These are phyloP conservation scores for Rhabdomys dilectus DNA, from an alignment of 2,113 vertebrate genomes.

Conservation along the genomic window DNA sequence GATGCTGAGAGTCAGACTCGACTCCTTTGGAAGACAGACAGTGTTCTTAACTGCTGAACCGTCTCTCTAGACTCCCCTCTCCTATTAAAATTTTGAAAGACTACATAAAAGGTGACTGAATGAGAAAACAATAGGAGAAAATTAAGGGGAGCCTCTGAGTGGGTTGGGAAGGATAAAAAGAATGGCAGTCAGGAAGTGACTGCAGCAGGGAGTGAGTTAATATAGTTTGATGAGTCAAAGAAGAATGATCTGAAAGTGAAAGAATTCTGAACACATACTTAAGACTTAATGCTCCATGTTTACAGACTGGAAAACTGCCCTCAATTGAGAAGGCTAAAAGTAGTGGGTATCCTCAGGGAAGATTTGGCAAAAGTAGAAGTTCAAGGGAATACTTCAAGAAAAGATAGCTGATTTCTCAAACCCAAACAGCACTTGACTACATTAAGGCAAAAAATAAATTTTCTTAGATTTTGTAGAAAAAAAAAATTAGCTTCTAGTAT, in stretches of 20 bases:
- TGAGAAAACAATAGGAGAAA: background rate
- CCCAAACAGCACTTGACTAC: background rate
- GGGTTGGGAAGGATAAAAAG: background rate
- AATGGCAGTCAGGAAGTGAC: background rate
- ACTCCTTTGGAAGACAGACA: background rate
- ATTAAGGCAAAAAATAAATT: background rate
- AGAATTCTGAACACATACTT: background rate
- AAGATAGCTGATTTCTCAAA: background rate
- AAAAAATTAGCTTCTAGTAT: background rate
- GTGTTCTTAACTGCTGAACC: background rate
- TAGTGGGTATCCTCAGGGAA: background rate
- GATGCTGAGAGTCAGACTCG: too few species aligned
- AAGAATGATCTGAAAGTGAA: background rate
- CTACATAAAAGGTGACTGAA: background rate
- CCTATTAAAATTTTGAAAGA: background rate
- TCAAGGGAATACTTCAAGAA: background rate
- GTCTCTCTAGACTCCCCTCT: background rate
- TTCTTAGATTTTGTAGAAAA: background rate
- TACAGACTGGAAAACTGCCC: background rate
- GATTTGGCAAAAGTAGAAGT: background rate
- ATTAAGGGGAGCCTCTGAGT: background rate
- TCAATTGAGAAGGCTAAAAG: background rate
- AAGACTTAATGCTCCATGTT: background rate
- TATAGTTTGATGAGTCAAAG: background rate
- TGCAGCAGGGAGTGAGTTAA: background rate